Base-by-base conservation (phyloP, 2,113 vertebrate species). In the Corythoichthys haematopterus region DNA sequence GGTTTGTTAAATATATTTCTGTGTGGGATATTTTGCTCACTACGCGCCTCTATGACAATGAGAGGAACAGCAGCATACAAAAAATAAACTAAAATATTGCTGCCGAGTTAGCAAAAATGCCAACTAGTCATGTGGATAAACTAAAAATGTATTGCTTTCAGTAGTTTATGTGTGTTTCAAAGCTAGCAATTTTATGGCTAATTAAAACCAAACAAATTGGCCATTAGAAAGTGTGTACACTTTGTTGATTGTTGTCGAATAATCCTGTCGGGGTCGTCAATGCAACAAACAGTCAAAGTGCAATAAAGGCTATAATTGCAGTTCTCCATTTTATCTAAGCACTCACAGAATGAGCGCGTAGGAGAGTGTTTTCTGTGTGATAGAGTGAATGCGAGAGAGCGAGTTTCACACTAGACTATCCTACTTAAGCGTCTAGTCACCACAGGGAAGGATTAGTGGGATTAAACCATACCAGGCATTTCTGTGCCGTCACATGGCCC, bases 401-500 rank as follows among this genome's bases (percentile, higher is more conserved):
- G n/a, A n/a, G 56, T 72, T 73, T 80, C 81, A 78, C 76, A 67
- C 65, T 68, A 40, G 68, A 65, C 72, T 70, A 57, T 80, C 75
- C 80, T 77, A 64, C 80, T 82, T 71, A 75, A 81, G 84, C 48
- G 65, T 83, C 86, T 80, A 83, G 64, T 80, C 82, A 81, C 77
- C 78, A 76, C 74, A 79, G 67, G 72, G 77, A 79, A 68, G 79
- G 85, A 88, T 90, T 90, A 90, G 76, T 37, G 40, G 84, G 82
- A 85, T 90, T 87, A 87, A n/a, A 77, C 72, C 56, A 55, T 72
- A 71, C 80, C 65, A 64, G 80, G 77, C 85, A 80, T 88, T 86
- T 84, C 83, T 88, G 60, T 38, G 53, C 79, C 45, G 83, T 90
- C 89, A 87, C 87, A 82, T 84, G 88, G 71, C 69, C 75, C 6